phyloP scores from a whole-genome alignment of 2,888 invertebrate genomes.

The Liopterus haemorrhoidalis region DNA sequence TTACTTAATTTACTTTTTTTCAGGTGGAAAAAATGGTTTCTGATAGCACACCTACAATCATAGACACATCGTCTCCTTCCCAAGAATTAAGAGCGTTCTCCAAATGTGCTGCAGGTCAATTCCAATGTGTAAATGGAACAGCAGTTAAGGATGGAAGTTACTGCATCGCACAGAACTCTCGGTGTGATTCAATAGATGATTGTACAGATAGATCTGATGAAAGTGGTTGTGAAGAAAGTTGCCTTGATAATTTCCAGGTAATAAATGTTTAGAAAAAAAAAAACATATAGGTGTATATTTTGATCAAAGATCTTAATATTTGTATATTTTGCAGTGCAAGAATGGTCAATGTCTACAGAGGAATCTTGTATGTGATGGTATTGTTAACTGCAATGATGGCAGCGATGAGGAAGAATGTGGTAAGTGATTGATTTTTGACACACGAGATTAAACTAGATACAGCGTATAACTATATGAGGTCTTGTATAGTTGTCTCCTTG shows the following conservation, averaged over 20 bases:
- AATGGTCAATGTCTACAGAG: conserved; percentile 56
- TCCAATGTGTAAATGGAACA: conserved; percentile 55
- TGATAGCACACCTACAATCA: too few relatives aligned
- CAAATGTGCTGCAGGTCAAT: conserved; percentile 53
- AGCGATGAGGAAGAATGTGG: conserved; percentile 55
- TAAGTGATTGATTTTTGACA: too few relatives aligned
- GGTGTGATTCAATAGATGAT: conserved; percentile 55
- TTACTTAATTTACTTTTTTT: too few relatives aligned
- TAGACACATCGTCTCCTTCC: too few relatives aligned
- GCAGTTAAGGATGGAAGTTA: conserved; percentile 52
- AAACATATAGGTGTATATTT: conserved; percentile 3
- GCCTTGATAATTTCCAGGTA: conserved; percentile 55
- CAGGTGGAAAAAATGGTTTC: too few relatives aligned
- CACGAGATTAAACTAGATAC: too few relatives aligned
- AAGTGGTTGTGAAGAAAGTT: conserved; percentile 51
- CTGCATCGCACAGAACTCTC: conserved; percentile 48
- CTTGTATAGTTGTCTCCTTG: too few relatives aligned
- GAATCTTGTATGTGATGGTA: conserved; percentile 57
- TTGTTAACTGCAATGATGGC: conserved; percentile 56
- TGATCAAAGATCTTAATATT: conserved; percentile 9
- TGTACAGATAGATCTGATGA: conserved; percentile 61
- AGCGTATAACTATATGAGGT: too few relatives aligned
- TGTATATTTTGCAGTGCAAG: conserved; percentile 44
- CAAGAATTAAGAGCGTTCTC: conserved; percentile 40
- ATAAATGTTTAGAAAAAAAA: conserved; percentile 12